Base-by-base conservation (phyloP, 2,888 invertebrate genomes). In the Rhagium mordax region DNA sequence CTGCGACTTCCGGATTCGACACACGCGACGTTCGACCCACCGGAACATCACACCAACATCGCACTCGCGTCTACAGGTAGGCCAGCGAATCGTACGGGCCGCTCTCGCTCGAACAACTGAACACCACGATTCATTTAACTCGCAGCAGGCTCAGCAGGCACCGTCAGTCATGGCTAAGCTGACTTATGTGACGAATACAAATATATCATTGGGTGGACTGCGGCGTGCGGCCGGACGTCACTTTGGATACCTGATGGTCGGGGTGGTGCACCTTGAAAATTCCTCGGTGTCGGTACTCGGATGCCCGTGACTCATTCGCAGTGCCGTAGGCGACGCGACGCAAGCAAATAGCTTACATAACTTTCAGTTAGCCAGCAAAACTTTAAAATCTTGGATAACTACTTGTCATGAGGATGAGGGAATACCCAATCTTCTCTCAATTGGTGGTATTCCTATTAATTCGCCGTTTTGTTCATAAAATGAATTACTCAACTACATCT, bases 141-240 rank as follows among this genome's bases (percentile, higher is more conserved):
- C 59, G 6, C 33, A 27, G 29, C 18, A 27, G 16, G 59, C 59
- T 27, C 10, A 41, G n/a, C n/a, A n/a, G 64, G 70, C 72, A 64
- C 73, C 76, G 80, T 80, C 83, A 82, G 80, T 84, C 83, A 82
- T 81, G 80, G 76, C 79, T 74, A 77, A 75, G 81, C 80, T 80
- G 78, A 78, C 82, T 81, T 81, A 83, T 74, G 74, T 73, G 85
- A 85, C 85, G 86, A 86, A 86, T 86, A 86, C 85, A 84, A 86
- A 86, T 85, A 84, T 83, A 84, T 83, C 77, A 78, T 77, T 74
- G 73, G 55, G 61, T 27, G 59, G 59, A 76, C 66, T 73, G 72
- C 72, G 77, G 72, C 78, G 76, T 76, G 72, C 72, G 78, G 76
- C 78, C 79, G 79, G 77, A 81, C 77, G 81, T 81, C 81, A 67